Evolutionary conservation across 2,797 vertebrate genomes (phyloP), one percentile per base, ranked within the genome.

Genomic region (Enteromius trimaculatus): DNA sequence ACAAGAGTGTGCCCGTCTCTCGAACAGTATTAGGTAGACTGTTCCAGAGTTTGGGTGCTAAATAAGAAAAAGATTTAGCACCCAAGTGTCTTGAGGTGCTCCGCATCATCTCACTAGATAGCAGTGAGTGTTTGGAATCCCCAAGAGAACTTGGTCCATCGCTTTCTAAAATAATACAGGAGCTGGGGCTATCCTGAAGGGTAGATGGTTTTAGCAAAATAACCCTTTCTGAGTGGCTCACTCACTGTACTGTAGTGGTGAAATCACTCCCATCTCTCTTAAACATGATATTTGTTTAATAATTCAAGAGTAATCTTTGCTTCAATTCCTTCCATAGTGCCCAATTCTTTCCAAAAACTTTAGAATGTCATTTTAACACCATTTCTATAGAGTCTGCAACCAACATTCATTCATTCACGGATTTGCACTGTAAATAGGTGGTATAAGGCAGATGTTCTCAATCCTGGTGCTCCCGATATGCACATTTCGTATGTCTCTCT

Each of bases 261-360:
- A 68, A 68, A 37, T 68, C 4, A 68, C 19, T 21, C 34, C 6
- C 65, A 39, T 37, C 6, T 69, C 37, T 58, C 13, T n/a, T 66
- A 49, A 51, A 23, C 19, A 47, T 60, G 26, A 16, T n/a, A n/a
- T n/a, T n/a, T n/a, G n/a, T n/a, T n/a, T 55, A 4, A 31, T 49
- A 29, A 10, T 34, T 26, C 1, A 75, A 49, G 5, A 14, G 68
- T 23, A 66, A 66, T 37, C 14, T 29, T 47, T 9, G 37, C 42
- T 26, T 79, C 19, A 79, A 34, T 26, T 31, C 60, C 62, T 29
- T 79, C 23, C 60, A 79, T 47, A 19, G 9, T 51, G 58, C 62
- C 62, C 47, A 79, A 9, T 21, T 68, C 3, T 65, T 79, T 66
- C 13, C n/a, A 44, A n/a, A 79, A 51, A 79, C 77, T 9, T n/a